Base-by-base conservation (phyloP, 2,797 vertebrate genomes). In the Aphelocoma californica region DNA sequence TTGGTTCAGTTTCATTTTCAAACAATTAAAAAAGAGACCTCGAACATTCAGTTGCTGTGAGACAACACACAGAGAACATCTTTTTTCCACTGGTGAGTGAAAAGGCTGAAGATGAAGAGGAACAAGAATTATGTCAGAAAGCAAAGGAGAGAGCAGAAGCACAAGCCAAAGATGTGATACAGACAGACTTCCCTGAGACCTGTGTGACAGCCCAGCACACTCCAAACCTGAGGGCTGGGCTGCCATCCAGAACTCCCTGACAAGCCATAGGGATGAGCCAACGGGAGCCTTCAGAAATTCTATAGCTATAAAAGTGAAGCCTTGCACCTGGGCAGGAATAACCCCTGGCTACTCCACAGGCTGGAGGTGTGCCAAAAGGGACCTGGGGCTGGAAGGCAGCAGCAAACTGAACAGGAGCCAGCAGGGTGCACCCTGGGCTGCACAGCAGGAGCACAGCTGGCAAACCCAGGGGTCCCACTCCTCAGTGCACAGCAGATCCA, bases 1-100 rank as follows among this genome's bases (percentile, higher is more conserved):
- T 34, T 70, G 42, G 62, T 83, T 91, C 31, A 51, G n/a, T 62
- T 96, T 96, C 82, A 78, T 91, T 94, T 92, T 87, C 80, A 77
- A 96, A 74, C 36, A 50, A 73, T 62, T 90, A 64, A 79, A 89
- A 86, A 88, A 87, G 42, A 86, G 66, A 91, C 29, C 53, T 65
- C 0, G 0, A 92, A 96, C 8, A 23, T 44, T 80, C 10, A 4
- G 48, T 34, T 86, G 69, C 74, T 67, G n/a, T 26, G 45, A 92
- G 28, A 36, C 40, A 81, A 85, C 60, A 58, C 16, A 87, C 0
- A 60, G 10, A 15, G 38, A 89, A 31, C 14, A 3, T 9, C 18
- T 24, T 78, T 38, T 64, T 26, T 16, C 3, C 0, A 5, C 9
- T 54, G 58, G 15, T 1, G 1, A 81, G 42, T 50, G 23, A 38